A percentile compares a stretch with the other conserved stretches of the same genome.
Conservation (phyloP, 2,888 invertebrate species). For the Thecophora atra region DNA sequence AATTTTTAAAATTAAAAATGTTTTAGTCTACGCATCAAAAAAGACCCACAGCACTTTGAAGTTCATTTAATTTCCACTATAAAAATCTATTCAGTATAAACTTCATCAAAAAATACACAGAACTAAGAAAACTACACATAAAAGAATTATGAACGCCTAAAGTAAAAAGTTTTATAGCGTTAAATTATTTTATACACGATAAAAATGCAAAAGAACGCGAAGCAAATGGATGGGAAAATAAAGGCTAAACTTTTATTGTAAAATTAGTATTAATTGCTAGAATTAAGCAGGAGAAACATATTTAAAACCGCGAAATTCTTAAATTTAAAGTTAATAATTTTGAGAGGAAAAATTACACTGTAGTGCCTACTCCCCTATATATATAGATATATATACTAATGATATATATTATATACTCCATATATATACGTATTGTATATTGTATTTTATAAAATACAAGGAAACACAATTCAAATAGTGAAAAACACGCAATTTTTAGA, state of each 20-base stretch:
- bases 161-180: neutral
- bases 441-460: conserved; percentile 43
- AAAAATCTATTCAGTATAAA: no score
- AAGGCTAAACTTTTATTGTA: neutral
- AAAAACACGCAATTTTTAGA: conserved; percentile 44
- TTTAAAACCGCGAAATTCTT: conserved; percentile 41
- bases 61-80: no score
- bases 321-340: conserved; percentile 43
- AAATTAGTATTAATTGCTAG: neutral
- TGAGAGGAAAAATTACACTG: conserved; percentile 53
- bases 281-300: conserved; percentile 14
- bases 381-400: conserved; percentile 39
- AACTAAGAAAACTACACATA: conserved; percentile 16
- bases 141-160: no score
- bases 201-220: neutral
- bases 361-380: conserved; percentile 61
- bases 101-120: conserved; percentile 40
- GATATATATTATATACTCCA: conserved; percentile 37
- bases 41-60: no score
- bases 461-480: conserved; percentile 40
- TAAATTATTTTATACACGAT: conserved; percentile 20
- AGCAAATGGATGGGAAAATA: neutral
- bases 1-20: no score
- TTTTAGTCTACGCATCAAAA: no score
- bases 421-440: conserved; percentile 37